Evolutionary conservation across 2,797 vertebrate species (phyloP).

Genomic region (Cottoperca gobio): DNA sequence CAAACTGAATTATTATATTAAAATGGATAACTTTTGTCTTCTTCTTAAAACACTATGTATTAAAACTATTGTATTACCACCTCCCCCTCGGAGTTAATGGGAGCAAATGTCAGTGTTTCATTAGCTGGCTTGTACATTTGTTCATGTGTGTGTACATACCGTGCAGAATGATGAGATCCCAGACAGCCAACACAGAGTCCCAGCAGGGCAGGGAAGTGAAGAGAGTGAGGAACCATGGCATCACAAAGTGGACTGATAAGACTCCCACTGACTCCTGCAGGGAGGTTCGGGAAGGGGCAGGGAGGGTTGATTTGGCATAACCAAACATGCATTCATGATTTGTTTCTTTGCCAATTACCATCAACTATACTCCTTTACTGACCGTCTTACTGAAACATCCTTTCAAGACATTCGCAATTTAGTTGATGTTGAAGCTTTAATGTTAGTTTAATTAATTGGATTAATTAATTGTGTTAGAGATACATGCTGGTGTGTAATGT

Average conservation of each 20-base stretch:
- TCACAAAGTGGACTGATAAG: conserved; percentile 79
- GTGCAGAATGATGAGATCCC: conserved; percentile 84
- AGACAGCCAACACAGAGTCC: conserved; percentile 85
- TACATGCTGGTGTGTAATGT: background rate
- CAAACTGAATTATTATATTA: background rate
- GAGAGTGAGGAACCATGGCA: conserved; percentile 85
- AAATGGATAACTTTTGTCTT: background rate
- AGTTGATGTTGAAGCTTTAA: background rate
- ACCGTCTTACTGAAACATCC: background rate
- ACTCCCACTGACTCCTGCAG: conserved; percentile 81
- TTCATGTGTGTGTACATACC: conserved; percentile 58
- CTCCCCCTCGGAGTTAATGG: background rate
- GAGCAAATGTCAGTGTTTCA: background rate
- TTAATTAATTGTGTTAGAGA: background rate
- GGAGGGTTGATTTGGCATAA: conserved; percentile 22
- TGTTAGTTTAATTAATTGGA: background rate
- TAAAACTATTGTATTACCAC: background rate
- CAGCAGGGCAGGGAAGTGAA: conserved; percentile 87
- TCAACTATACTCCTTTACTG: background rate
- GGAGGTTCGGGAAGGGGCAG: background rate
- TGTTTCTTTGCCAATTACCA: background rate
- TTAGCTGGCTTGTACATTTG: background rate
- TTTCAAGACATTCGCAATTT: background rate
- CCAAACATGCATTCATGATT: conserved; percentile 3
- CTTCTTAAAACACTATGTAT: background rate